Conservation (phyloP, 2,113 vertebrate genomes). For the Percina caprodes region DNA sequence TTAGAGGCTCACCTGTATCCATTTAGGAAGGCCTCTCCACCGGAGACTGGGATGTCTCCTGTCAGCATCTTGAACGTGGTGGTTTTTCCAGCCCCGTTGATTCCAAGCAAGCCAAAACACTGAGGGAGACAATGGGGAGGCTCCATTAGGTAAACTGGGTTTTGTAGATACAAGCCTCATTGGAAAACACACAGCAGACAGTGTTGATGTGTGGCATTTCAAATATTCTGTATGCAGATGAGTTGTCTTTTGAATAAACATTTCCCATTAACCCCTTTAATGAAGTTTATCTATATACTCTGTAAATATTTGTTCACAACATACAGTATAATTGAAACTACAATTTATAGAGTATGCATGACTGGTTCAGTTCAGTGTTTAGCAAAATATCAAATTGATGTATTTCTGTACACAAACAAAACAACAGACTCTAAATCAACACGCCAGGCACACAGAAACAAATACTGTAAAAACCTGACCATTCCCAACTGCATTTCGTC, state of each 20-base stretch:
- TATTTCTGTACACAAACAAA: constrained; percentile 55
- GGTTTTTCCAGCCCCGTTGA: constrained; percentile 98
- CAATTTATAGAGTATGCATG: neutral
- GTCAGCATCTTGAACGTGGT: constrained; percentile 99
- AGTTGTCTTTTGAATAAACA: constrained; percentile 13
- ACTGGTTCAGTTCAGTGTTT: constrained; percentile 19
- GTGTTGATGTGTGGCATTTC: neutral
- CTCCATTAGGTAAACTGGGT: constrained; percentile 30
- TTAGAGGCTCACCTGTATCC: constrained; percentile 90
- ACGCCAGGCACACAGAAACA: constrained; percentile 29
- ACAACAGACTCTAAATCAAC: constrained; percentile 59
- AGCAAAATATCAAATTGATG: constrained; percentile 43
- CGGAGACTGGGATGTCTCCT: constrained; percentile 93
- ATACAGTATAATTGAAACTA: constrained; percentile 11
- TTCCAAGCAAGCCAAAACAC: constrained; percentile 98
- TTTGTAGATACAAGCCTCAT: constrained; percentile 12
- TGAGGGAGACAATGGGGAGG: constrained; percentile 63
- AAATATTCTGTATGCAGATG: neutral
- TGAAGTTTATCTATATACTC: constrained; percentile 5
- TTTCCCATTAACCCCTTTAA: constrained; percentile 14
- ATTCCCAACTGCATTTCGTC: constrained; percentile 38
- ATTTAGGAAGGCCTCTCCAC: constrained; percentile 95
- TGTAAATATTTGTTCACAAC: neutral
- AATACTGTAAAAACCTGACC: constrained; percentile 3
- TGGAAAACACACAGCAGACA: constrained; percentile 26